Base-by-base conservation (phyloP, 2,888 invertebrate genomes). In the Furcula furcula region DNA sequence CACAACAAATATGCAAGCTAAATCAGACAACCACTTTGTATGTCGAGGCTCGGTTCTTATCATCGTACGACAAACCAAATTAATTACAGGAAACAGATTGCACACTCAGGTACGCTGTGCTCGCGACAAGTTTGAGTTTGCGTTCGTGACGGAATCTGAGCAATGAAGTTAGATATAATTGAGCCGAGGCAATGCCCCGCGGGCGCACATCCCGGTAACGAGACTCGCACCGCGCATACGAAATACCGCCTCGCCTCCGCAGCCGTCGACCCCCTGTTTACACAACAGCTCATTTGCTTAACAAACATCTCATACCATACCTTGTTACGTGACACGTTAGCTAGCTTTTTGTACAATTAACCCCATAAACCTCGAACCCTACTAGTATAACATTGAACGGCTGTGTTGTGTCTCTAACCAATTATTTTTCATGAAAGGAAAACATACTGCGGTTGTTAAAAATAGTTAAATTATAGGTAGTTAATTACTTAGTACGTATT, bases 161-260 rank as follows among this genome's bases (percentile, higher is more conserved):
- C 71, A 80, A 83, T 74, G 74, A 77, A 76, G 78, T 82, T 81
- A 77, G 74, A 71, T 65, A 77, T 84, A 83, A 84, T 80, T 80
- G 79, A 77, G 75, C 72, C 68, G 73, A 68, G 72, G 69, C 68
- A 65, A 70, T 72, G 71, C 73, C 76, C 73, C 65, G 67, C 64
- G 78, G 77, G 73, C 63, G 55, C 62, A 53, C 55, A 55, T 50
- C 55, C 44, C 47, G 60, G 68, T 79, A 78, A 80, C 78, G 76
- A 79, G 76, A 45, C 46, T 67, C 76, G 55, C 72, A 67, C 64
- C 68, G 72, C 65, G 80, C 76, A 81, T 82, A 78, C 77, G 58
- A 75, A 75, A 46, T 42, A 48, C 31, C 28, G 38, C 42, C 39
- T 38, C 44, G 54, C 44, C 54, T 36, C 32, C 41, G 34, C 38